Evolutionary conservation across 2,113 vertebrate genomes (phyloP).

Genomic region (Trachemys scripta): DNA sequence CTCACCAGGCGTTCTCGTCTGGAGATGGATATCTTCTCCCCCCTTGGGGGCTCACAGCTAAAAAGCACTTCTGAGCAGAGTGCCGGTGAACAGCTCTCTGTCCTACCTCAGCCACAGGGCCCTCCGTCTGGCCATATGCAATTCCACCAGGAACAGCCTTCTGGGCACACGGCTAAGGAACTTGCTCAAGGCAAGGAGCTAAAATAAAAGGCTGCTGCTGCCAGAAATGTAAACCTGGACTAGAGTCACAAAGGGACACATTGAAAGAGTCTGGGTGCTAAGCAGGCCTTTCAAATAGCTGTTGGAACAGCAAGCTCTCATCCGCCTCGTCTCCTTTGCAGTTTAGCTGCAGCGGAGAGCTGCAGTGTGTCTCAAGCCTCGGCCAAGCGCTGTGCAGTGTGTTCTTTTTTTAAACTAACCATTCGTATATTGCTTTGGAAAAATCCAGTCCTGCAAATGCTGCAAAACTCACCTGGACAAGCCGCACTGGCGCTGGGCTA

Average conservation of each 20-base stretch:
- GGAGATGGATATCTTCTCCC: not conserved
- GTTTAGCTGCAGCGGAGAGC: not conserved
- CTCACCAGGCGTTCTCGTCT: not conserved
- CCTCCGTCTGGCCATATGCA: not conserved
- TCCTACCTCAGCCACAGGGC: not conserved
- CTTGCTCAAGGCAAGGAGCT: not conserved
- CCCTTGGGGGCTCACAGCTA: not conserved
- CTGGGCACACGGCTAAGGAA: not conserved
- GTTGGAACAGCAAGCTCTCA: not conserved
- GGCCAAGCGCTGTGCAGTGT: not conserved
- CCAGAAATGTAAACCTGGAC: not conserved
- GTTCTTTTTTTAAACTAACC: not conserved
- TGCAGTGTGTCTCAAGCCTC: not conserved
- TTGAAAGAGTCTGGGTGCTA: not conserved
- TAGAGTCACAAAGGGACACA: not conserved
- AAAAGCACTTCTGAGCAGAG: not conserved
- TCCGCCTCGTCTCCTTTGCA: not conserved
- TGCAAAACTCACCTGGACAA: conserved; percentile 24
- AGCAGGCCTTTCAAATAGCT: not conserved
- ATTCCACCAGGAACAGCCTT: not conserved
- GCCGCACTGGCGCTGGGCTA: not conserved
- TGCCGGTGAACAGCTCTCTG: not conserved
- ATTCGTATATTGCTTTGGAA: not conserved
- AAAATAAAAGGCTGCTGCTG: not conserved
- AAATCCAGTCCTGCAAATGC: not conserved